phyloP scores from a whole-genome alignment of 2,888 invertebrate genomes.

The Torymus auratus region DNA sequence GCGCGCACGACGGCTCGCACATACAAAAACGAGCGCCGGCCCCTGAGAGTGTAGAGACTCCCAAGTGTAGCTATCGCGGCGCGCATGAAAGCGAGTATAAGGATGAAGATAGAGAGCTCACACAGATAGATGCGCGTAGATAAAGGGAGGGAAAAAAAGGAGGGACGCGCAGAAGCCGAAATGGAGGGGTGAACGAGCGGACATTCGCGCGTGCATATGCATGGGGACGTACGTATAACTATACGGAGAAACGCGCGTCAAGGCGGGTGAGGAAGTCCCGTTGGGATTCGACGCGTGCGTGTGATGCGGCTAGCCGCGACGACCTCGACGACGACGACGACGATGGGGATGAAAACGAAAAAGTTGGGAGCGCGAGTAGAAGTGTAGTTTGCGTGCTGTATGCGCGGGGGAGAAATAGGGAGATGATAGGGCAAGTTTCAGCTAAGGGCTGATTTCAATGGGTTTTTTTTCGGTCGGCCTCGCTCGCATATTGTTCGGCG shows the following conservation, averaged over 20 bases:
- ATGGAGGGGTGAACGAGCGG: slow-evolving; percentile 23
- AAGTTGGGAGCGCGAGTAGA: slow-evolving; percentile 20
- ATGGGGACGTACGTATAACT: slow-evolving; percentile 1
- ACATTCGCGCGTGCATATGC: slow-evolving; percentile 34
- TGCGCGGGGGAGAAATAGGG: background rate
- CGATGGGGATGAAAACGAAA: slow-evolving; percentile 26
- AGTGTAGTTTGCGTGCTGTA: background rate
- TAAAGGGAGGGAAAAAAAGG: slow-evolving; percentile 24
- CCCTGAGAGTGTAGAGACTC: too few relatives aligned
- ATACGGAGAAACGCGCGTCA: too few relatives aligned
- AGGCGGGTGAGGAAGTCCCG: slow-evolving; percentile 6
- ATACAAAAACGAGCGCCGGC: slow-evolving; percentile 23
- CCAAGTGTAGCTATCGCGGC: slow-evolving; percentile 13
- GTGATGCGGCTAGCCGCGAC: background rate
- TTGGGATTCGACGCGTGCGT: slow-evolving; percentile 47
- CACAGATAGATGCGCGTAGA: slow-evolving; percentile 23
- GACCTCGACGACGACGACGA: too few relatives aligned
- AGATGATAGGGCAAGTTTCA: slow-evolving; percentile 25
- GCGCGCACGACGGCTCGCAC: slow-evolving; percentile 23
- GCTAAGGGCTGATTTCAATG: slow-evolving; percentile 21
- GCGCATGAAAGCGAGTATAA: slow-evolving; percentile 21
- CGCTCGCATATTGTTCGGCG: background rate
- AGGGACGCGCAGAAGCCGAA: background rate
- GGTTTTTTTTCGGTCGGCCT: background rate
- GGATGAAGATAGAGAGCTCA: slow-evolving; percentile 27